These are phyloP conservation scores for Drosophila anomelani DNA, from an alignment of 2,888 invertebrate genomes.

Conservation along the genomic window DNA sequence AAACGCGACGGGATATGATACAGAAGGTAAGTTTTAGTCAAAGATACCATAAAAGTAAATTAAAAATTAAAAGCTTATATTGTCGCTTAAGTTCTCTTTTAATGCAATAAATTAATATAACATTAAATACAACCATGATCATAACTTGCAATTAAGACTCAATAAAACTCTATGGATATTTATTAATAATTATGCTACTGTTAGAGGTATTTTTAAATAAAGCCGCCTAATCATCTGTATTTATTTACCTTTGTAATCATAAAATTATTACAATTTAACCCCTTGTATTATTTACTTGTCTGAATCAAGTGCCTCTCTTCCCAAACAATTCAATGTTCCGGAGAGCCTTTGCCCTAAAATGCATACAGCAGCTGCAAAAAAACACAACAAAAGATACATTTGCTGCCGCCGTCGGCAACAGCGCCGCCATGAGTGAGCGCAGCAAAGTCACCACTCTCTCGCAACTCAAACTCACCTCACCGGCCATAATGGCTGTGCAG, in stretches of 20 bases:
- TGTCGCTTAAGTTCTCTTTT: no score
- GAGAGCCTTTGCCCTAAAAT: constrained; percentile 13
- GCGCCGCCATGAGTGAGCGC: constrained; percentile 28
- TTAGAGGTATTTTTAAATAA: background rate
- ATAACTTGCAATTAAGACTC: no score
- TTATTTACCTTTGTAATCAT: background rate
- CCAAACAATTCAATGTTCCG: constrained; percentile 18
- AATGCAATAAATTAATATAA: no score
- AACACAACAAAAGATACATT: background rate
- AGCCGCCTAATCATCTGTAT: background rate
- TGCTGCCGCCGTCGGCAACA: constrained; percentile 9
- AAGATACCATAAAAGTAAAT: no score
- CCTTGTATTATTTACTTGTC: background rate
- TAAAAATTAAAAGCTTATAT: no score
- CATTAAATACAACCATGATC: no score
- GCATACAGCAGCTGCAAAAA: constrained; percentile 45
- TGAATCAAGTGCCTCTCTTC: background rate
- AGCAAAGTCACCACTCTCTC: constrained; percentile 22
- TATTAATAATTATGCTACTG: no score
- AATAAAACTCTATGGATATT: no score
- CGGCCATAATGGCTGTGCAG: constrained; percentile 42
- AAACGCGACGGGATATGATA: no score
- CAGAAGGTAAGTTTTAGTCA: no score
- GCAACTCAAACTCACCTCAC: constrained; percentile 57
- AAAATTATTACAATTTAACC: background rate